These are phyloP conservation scores for Melopsittacus undulatus DNA, from an alignment of 2,797 vertebrate genomes.

Conservation along the genomic window DNA sequence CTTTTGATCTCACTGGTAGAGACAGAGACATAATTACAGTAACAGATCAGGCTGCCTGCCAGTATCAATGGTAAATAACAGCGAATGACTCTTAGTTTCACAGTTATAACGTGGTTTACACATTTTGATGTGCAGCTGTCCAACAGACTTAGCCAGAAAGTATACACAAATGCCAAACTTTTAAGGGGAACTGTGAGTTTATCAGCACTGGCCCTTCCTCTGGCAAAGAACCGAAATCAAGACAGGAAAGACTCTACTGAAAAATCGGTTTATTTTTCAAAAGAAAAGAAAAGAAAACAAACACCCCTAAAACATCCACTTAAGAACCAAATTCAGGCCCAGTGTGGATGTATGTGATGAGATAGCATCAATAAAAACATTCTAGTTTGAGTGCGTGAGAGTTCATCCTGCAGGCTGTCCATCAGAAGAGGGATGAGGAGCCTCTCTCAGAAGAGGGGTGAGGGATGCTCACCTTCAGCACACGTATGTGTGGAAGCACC, in stretches of 20 bases:
- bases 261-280: not conserved
- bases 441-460: not conserved
- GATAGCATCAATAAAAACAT: not conserved
- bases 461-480: accelerated
- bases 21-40: conserved; percentile 71
- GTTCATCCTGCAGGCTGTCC: accelerated
- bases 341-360: accelerated
- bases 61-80: conserved; percentile 74
- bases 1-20: conserved; percentile 70
- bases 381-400: not conserved
- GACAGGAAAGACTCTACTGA: not conserved
- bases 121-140: conserved; percentile 67
- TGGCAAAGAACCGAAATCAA: not conserved
- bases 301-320: not conserved
- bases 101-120: conserved; percentile 62
- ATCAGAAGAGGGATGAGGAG: not conserved
- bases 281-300: not conserved
- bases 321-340: not conserved
- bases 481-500: accelerated
- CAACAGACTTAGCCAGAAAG: conserved; percentile 52
- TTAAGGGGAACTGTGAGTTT: not conserved
- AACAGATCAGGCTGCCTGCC: conserved; percentile 69
- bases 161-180: not conserved
- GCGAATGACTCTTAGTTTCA: conserved; percentile 65
- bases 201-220: not conserved